Evolutionary conservation across 23 tunicate genomes (phyloP), one percentile per base, ranked within the genome.

Genomic region (Ascidia mentula): DNA sequence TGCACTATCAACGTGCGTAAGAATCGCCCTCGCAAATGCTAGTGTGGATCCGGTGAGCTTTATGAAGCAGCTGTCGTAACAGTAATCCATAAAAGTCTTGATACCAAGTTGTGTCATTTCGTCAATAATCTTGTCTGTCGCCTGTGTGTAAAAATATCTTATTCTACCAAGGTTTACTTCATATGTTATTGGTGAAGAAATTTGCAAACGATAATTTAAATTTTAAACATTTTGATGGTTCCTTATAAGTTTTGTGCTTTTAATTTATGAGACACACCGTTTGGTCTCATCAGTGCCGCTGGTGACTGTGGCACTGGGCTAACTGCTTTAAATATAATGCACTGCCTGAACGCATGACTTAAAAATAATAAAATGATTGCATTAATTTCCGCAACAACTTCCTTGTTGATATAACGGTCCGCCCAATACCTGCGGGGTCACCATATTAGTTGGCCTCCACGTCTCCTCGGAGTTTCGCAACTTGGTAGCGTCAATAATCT

Each of bases 401-500:
- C 15, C 12, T 42, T 42, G 53, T 42, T 42, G 53, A 42, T 15
- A 42, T n/a, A n/a, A n/a, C n/a, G n/a, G n/a, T n/a, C n/a, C n/a
- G n/a, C n/a, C n/a, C 13, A 53, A 39, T 60, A 86, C 94, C 69
- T 85, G 90, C 0, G 99, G 96, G 0, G 87, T 83, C 17, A 60
- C 89, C 39, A 83, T 22, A 76, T 95, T 95, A 7, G 83, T 71
- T 4, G 92, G 96, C 38, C 77, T 79, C 99, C 99, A 95, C 24
- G 72, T 32, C 80, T 95, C 99, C 69, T 95, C 95, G 1, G 99
- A 95, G 34, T 79, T 87, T 32, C 95, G 73, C 18, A 90, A 73
- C 78, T 84, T 95, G 6, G 93, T 90, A 13, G 96, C 99, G 69
- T 95, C 99, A 6, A 85, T 86, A 5, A 95, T 45, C 45, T 89